These are phyloP conservation scores for Microcebus lehilahytsara DNA, from an alignment of 2,113 vertebrate species.

Conservation along the genomic window DNA sequence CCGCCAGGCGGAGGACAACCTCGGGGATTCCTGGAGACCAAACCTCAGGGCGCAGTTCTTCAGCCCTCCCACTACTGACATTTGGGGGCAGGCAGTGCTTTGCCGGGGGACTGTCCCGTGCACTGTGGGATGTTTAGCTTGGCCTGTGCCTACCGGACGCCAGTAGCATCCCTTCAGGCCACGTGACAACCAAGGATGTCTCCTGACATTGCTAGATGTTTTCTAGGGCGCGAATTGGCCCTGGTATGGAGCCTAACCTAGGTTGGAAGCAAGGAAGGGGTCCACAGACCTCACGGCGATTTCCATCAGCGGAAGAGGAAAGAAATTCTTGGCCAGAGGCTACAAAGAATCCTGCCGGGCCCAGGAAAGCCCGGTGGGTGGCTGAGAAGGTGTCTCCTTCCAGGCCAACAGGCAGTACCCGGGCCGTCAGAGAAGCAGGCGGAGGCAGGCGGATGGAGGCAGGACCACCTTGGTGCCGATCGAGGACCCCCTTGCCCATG, in stretches of 20 bases:
- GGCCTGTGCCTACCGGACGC: neutral
- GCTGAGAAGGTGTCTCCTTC: neutral
- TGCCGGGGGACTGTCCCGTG: too few species aligned
- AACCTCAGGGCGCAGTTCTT: neutral
- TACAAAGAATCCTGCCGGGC: neutral
- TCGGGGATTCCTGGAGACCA: neutral
- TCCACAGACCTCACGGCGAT: neutral
- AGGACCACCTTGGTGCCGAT: neutral
- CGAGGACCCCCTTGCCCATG: rapidly evolving
- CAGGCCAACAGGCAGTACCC: neutral
- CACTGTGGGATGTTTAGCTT: neutral
- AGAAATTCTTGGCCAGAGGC: neutral
- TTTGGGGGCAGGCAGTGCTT: neutral
- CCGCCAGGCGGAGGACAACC: too few species aligned
- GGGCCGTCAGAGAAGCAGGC: neutral
- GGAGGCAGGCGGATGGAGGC: neutral
- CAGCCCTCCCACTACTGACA: rapidly evolving
- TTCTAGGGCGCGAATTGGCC: neutral
- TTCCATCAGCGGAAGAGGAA: neutral
- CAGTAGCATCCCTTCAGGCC: neutral
- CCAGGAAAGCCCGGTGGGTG: neutral
- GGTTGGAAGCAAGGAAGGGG: neutral
- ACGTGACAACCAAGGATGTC: neutral
- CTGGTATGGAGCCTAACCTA: neutral
- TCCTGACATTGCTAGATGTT: neutral